Evolutionary conservation across 2,113 vertebrate species (phyloP).

Genomic region (Petromus typicus): DNA sequence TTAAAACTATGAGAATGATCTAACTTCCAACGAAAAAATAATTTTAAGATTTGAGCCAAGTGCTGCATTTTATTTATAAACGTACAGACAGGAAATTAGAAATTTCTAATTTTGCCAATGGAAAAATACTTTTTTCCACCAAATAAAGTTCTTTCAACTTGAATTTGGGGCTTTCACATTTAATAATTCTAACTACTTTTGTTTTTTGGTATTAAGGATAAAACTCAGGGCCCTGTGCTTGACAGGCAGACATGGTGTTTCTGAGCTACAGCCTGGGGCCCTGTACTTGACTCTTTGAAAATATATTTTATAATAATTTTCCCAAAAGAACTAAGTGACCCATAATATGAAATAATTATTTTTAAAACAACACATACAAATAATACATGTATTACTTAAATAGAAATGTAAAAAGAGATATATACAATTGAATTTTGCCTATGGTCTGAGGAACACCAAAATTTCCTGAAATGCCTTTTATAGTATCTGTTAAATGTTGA

Average conservation of each 20-base stretch:
- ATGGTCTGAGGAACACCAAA: not conserved
- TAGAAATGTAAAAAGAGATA: conserved; percentile 20
- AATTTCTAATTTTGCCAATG: conserved; percentile 81
- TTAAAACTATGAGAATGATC: conserved; percentile 81
- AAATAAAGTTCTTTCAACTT: conserved; percentile 81
- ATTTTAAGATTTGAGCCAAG: conserved; percentile 73
- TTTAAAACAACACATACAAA: not conserved
- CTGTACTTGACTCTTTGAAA: conserved; percentile 31
- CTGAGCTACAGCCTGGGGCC: too few species aligned
- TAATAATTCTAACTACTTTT: conserved; percentile 44
- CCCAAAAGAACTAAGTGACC: conserved; percentile 17
- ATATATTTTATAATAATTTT: not conserved
- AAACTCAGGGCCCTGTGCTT: too few species aligned
- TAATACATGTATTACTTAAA: conserved; percentile 27
- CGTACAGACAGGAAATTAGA: conserved; percentile 74
- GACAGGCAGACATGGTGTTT: too few species aligned
- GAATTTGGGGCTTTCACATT: conserved; percentile 65
- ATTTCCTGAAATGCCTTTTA: not conserved
- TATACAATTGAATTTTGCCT: conserved; percentile 19
- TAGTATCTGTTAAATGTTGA: not conserved
- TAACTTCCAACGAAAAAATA: conserved; percentile 67
- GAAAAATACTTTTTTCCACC: conserved; percentile 77
- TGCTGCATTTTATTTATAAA: conserved; percentile 77
- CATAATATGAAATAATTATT: not conserved
- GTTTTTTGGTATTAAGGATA: too few species aligned